Conservation (phyloP, 2,888 invertebrate species). For the Leucozona laternaria region DNA sequence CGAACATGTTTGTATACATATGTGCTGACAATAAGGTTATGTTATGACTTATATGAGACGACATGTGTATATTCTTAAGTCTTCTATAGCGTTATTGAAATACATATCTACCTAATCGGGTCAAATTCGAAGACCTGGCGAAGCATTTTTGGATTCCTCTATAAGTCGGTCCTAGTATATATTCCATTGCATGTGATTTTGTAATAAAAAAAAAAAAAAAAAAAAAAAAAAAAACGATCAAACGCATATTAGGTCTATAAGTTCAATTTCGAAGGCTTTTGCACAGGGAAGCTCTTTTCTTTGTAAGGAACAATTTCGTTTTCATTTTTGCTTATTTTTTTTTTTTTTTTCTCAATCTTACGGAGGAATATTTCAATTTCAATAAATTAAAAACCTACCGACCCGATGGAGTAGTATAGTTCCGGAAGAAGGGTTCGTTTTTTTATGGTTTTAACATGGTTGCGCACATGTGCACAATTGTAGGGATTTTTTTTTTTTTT, state of each 20-base stretch:
- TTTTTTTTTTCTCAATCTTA: constrained; percentile 4
- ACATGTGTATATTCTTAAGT: neutral
- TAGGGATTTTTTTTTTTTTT: neutral
- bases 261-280: neutral
- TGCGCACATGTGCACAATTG: constrained; percentile 38
- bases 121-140: neutral
- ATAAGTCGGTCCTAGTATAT: neutral
- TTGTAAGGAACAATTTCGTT: constrained; percentile 2
- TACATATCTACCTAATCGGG: neutral
- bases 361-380: constrained; percentile 57
- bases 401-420: constrained; percentile 41
- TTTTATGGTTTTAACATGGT: constrained; percentile 38
- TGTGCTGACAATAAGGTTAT: neutral
- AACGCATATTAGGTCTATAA: constrained; percentile 2
- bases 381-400: constrained; percentile 66
- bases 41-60: neutral
- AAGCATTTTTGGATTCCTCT: neutral
- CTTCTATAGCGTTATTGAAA: neutral
- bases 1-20: neutral
- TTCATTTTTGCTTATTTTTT: neutral
- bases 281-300: neutral
- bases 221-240: neutral
- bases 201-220: neutral
- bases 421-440: constrained; percentile 58
- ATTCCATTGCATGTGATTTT: constrained; percentile 25